Conservation (phyloP, 2,113 vertebrate genomes). For the Coryphaenoides rupestris region DNA sequence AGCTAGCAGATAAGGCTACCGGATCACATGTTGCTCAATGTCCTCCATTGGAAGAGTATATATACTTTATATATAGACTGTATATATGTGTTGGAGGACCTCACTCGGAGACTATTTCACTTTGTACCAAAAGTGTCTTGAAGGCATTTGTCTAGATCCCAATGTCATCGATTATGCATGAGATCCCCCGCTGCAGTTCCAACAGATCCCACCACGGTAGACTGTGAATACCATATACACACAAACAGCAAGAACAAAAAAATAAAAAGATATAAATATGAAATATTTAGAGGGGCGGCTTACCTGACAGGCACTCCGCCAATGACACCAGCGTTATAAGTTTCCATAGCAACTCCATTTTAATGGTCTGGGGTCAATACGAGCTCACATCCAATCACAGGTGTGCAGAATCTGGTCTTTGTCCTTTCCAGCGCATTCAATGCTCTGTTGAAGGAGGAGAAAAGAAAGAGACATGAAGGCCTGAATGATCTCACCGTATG, state of each 20-base stretch:
- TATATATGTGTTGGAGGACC: too few species aligned
- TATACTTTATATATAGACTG: too few species aligned
- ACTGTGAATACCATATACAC: background rate
- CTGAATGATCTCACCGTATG: background rate
- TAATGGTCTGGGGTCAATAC: conserved; percentile 77
- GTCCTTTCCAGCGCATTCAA: conserved; percentile 64
- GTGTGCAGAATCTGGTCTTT: conserved; percentile 59
- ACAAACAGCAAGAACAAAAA: background rate
- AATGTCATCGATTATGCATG: too few species aligned
- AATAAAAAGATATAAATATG: conserved; percentile 28
- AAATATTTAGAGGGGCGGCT: conserved; percentile 49
- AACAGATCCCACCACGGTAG: too few species aligned
- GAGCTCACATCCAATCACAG: conserved; percentile 66
- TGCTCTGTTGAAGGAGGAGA: conserved; percentile 64
- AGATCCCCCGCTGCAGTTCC: too few species aligned
- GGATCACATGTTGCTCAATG: too few species aligned
- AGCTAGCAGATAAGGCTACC: too few species aligned
- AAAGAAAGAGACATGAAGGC: conserved; percentile 26
- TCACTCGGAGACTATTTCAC: too few species aligned
- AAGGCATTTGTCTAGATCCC: too few species aligned
- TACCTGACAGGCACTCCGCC: conserved; percentile 87
- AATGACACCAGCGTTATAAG: conserved; percentile 85
- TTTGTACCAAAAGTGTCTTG: too few species aligned
- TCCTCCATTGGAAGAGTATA: too few species aligned
- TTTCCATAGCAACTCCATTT: conserved; percentile 96